These are phyloP conservation scores for Stenodema calcarata DNA, from an alignment of 2,888 invertebrate species.

Conservation along the genomic window DNA sequence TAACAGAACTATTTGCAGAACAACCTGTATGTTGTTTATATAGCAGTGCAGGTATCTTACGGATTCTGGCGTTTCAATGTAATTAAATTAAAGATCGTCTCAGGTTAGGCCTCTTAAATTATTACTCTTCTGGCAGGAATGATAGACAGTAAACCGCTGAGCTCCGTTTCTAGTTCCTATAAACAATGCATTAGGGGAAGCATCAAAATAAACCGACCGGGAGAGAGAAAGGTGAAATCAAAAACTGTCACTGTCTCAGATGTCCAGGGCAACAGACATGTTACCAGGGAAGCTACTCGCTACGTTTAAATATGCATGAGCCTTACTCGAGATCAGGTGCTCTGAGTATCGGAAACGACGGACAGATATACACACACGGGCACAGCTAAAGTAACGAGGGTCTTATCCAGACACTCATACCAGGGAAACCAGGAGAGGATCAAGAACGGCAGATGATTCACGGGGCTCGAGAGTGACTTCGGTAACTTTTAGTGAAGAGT, in stretches of 20 bases:
- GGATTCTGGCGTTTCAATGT: no score
- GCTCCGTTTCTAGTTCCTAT: neutral
- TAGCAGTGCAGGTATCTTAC: no score
- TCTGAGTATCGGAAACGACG: neutral
- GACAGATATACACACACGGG: neutral
- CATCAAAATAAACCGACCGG: neutral
- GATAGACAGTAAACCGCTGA: neutral
- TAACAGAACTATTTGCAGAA: no score
- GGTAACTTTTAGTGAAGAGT: neutral
- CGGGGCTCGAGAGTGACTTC: neutral
- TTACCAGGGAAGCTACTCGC: neutral
- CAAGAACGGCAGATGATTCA: neutral
- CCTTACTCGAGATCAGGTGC: neutral
- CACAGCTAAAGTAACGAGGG: neutral
- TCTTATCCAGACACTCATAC: neutral
- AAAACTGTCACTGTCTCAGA: neutral
- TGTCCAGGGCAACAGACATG: neutral
- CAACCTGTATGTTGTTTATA: no score
- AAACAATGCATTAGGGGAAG: neutral
- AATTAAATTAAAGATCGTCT: no score
- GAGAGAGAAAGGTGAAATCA: neutral
- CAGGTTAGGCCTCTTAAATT: no score
- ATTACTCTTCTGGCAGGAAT: neutral
- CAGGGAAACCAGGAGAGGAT: neutral
- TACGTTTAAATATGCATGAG: neutral